Conservation (phyloP, 2,113 vertebrate species). For the Vicugna pacos region DNA sequence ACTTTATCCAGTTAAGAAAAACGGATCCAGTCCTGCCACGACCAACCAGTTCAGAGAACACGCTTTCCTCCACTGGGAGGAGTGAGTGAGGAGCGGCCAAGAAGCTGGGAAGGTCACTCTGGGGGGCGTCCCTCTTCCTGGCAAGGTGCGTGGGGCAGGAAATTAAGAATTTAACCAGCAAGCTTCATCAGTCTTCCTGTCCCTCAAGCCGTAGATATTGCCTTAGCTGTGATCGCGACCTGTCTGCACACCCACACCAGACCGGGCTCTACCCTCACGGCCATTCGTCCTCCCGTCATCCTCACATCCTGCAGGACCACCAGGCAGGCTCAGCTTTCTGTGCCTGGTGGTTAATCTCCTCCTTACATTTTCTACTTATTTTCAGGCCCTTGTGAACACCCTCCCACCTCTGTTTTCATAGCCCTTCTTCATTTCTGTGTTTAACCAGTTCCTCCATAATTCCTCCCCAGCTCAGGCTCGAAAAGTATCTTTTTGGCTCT, state of each 20-base stretch:
- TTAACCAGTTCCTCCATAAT: background rate
- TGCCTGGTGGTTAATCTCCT: rapidly evolving
- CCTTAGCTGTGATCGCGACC: too few relatives aligned
- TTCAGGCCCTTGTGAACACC: rapidly evolving
- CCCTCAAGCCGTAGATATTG: background rate
- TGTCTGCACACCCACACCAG: too few relatives aligned
- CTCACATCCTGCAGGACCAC: rapidly evolving
- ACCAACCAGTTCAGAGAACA: background rate
- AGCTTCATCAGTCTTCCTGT: background rate
- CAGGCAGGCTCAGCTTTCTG: rapidly evolving
- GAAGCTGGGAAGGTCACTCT: rapidly evolving
- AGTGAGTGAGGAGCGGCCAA: rapidly evolving
- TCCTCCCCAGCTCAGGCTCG: background rate
- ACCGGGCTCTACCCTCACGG: rapidly evolving
- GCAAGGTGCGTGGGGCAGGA: rapidly evolving
- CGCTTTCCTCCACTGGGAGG: rapidly evolving
- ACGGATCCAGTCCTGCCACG: too few relatives aligned
- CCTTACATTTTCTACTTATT: background rate
- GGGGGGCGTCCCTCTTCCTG: too few relatives aligned
- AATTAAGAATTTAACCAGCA: rapidly evolving
- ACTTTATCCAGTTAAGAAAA: background rate
- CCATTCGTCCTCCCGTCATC: rapidly evolving
- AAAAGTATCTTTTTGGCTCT: background rate
- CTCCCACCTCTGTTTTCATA: rapidly evolving
- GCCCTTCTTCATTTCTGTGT: background rate